Evolutionary conservation across 2,888 invertebrate genomes (phyloP), one percentile per base, ranked within the genome.

Genomic region (Ecliptopera silaceata): DNA sequence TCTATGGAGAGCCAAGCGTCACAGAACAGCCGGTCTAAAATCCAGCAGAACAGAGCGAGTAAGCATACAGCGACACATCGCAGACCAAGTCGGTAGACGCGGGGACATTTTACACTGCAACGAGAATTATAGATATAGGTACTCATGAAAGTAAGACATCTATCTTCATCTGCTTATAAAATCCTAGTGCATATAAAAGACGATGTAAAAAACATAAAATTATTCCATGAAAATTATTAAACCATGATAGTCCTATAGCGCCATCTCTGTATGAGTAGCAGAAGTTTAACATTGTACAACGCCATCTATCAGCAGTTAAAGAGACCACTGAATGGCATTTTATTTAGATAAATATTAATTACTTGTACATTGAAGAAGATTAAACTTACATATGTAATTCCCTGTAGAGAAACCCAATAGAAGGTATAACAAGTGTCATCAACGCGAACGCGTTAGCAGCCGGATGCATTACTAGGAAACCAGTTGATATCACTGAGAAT

Each of bases 391-490:
- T 93, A 75, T 92, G 92, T 31, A 96, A 79, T 84, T 96, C 95
- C 50, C 92, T 84, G 70, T 93, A 92, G 70, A 96, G 84, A 70
- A 96, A 92, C 46, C 91, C 84, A 68, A 95, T 92, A 8, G 95
- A 93, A 39, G 96, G 96, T 18, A 95, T 80, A 38, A 94, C 93
- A 58, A 96, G 88, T 13, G 92, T 92, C 96, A 96, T 96, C 59
- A 96, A 84, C 13, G 95, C 96, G 81, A 96, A 96, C 18, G 96
- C 96, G 82, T 96, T 96, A 36, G 95, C 92, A n/a, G 94, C 94
- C 4, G 96, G 96, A 79, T 96, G 94, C 88, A 96, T 92, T 60
- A 95, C 90, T 10, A 95, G 93, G 69, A 96, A 87, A 13, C 93
- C 93, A 1, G 96, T 95, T 5, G 94, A 94, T 32, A 94, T 68